phyloP scores from a whole-genome alignment of 1,140 invertebrate species.

The Eciton burchellii region DNA sequence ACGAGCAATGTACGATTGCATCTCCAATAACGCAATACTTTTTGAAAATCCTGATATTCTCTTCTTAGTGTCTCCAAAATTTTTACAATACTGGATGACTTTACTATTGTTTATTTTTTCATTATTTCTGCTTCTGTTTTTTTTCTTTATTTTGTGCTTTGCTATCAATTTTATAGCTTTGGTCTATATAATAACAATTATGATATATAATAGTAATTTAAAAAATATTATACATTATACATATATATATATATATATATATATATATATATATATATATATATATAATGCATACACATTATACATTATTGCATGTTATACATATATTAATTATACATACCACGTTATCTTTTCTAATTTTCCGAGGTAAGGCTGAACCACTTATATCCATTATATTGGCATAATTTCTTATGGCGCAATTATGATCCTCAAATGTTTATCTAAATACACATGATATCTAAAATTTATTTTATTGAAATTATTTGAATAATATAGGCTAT shows the following conservation, averaged over 20 bases:
- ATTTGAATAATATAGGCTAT: too few relatives aligned
- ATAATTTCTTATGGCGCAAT: background rate
- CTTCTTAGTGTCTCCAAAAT: background rate
- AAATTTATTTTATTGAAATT: too few relatives aligned
- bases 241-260: too few relatives aligned
- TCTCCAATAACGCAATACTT: conserved; percentile 24
- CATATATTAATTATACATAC: conserved; percentile 15
- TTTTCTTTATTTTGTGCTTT: background rate
- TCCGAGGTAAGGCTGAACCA: background rate
- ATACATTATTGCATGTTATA: background rate
- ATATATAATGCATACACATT: too few relatives aligned
- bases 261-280: too few relatives aligned
- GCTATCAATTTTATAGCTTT: conserved; percentile 18
- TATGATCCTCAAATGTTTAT: too few relatives aligned
- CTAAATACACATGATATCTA: too few relatives aligned
- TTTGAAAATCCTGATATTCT: conserved; percentile 25
- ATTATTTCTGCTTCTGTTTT: background rate
- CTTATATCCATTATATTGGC: background rate
- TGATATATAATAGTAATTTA: background rate
- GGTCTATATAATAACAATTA: background rate
- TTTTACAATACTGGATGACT: conserved; percentile 22
- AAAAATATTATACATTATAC: too few relatives aligned
- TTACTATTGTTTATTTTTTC: background rate
- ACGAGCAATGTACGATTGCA: conserved; percentile 30
- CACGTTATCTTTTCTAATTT: conserved; percentile 33